These are phyloP conservation scores for Tangara arthus DNA, from an alignment of 2,797 vertebrate genomes.

Conservation along the genomic window DNA sequence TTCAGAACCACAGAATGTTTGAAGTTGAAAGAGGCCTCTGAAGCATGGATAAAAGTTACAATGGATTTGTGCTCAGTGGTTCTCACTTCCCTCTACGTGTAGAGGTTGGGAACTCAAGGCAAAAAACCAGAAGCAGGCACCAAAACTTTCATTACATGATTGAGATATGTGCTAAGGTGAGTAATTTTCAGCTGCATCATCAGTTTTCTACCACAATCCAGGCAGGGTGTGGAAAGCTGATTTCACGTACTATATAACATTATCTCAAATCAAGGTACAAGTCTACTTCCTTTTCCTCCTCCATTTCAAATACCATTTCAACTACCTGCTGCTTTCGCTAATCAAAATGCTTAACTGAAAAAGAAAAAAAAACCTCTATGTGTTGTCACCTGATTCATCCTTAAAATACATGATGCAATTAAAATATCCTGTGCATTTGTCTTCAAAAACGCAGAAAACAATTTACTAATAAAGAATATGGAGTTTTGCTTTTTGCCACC, in stretches of 20 bases:
- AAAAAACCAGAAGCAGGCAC: neutral
- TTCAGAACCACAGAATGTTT: neutral
- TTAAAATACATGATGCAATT: neutral
- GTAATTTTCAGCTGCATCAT: neutral
- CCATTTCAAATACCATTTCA: neutral
- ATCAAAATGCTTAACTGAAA: neutral
- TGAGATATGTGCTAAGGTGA: neutral
- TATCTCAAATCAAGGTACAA: slow-evolving; percentile 37
- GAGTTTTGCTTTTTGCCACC: neutral
- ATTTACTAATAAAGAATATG: neutral
- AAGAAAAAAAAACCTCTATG: neutral
- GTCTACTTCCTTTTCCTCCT: slow-evolving; percentile 36
- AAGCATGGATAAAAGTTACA: neutral
- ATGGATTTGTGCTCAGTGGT: neutral
- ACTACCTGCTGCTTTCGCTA: neutral
- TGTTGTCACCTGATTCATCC: neutral
- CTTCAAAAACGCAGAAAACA: neutral
- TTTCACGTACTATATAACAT: neutral
- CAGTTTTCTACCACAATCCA: neutral
- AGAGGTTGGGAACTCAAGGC: neutral
- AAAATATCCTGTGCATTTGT: neutral
- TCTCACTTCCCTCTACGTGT: neutral
- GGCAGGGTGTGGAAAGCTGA: slow-evolving; percentile 18
- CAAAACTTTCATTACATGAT: neutral
- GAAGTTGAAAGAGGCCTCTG: neutral